Evolutionary conservation across 35 echinoderm and acorn worm genomes (phyloP), one percentile per base, ranked within the genome.

Genomic region (Hemicentrotus pulcherrimus): DNA sequence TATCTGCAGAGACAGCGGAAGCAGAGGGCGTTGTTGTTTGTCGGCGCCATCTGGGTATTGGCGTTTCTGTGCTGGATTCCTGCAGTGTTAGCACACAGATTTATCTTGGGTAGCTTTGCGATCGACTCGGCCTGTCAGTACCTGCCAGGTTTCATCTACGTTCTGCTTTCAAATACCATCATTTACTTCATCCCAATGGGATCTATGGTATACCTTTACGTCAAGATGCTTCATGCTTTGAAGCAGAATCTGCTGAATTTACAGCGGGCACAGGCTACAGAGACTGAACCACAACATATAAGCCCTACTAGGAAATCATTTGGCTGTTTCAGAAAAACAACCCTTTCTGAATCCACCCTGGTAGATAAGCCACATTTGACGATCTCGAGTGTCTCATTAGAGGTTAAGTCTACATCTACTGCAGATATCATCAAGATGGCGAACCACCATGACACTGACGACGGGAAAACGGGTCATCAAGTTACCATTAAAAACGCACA

Each of bases 11-110:
- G 90, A 61, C 86, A 88, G 16, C 94, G 88, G 12, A 91, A 92
- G 14, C 92, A 90, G 61, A 94, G 94, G 58, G 91, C 94, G 46
- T 91, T 96, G 47, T 61, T 88, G 9, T 94, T 92, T n/a, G 94
- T 97, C 9, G 88, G 90, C 4, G n/a, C 86, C 13, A 88, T 97
- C 18, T 97, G 97, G 97, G 12, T 94, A 2, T 32, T 96, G 9
- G 78, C 92, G 32, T 86, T 95, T 85, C 89, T 95, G 12, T 96
- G 94, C 86, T 96, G 96, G 96, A 22, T 96, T 47, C 96, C 96
- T 48, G 96, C 96, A 9, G 94, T 95, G 19, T 46, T 91, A 19
- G 86, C 35, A 28, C 94, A 71, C 28, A 85, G 94, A 86, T 14
- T 95, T 14, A 60, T 94, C 22, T 31, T 19, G 10, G 96, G 96